These are phyloP conservation scores for Tautogolabrus adspersus DNA, from an alignment of 2,113 vertebrate species.

Conservation along the genomic window DNA sequence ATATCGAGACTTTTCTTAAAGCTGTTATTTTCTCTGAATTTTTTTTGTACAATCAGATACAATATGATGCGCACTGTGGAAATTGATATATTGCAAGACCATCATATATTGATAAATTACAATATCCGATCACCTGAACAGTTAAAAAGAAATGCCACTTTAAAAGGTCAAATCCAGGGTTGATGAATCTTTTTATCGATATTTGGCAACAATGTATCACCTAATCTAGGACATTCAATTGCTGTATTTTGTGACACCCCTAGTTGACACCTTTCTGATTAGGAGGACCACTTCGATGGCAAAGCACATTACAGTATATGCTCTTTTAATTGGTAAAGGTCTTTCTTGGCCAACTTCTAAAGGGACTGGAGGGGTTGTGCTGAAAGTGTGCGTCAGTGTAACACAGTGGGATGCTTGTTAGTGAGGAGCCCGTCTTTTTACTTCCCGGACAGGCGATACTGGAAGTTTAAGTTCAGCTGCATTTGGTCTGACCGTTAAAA, in stretches of 20 bases:
- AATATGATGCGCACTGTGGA: no score
- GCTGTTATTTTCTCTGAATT: not conserved
- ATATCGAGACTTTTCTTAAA: not conserved
- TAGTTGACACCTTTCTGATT: no score
- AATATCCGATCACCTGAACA: no score
- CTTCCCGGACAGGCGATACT: constrained; percentile 24
- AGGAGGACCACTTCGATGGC: not conserved
- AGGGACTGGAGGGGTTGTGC: not conserved
- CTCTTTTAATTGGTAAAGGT: not conserved
- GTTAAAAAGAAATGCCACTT: no score
- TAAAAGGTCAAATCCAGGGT: no score
- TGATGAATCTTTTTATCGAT: no score
- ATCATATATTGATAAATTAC: no score
- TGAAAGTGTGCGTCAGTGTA: constrained; percentile 13
- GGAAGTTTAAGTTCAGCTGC: constrained; percentile 13
- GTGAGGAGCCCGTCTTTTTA: constrained; percentile 23
- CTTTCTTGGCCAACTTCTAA: not conserved
- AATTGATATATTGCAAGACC: no score
- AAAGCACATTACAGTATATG: not conserved
- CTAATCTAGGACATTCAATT: no score
- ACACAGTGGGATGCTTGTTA: constrained; percentile 47
- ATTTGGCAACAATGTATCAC: no score
- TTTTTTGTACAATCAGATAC: no score
- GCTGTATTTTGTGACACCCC: not conserved
- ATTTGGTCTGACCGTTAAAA: constrained; percentile 33